Base-by-base conservation (phyloP, 2,888 invertebrate genomes). In the Tachina grossa region DNA sequence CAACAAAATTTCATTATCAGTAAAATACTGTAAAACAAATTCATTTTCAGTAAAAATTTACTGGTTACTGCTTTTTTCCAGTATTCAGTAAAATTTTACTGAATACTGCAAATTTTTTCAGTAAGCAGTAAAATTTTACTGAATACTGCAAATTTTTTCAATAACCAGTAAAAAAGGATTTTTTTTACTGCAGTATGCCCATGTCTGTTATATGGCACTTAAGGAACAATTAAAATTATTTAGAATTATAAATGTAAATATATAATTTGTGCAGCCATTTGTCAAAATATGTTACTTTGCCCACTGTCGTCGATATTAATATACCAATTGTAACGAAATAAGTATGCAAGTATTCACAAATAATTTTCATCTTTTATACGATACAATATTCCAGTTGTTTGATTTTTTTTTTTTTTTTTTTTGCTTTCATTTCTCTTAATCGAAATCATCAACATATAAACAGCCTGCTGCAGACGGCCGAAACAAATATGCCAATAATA, bases 401-500 rank as follows among this genome's bases (percentile, higher is more conserved):
- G 6, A 16, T 53, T 53, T 16, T 4, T 53, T 55, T n/a, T 41
- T 31, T 13, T 41, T 51, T 63, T 51, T 1, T 2, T 22, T 22
- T 22, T 22, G 22, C 22, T 22, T 22, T 22, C 22, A 2, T 22
- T 16, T 16, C 59, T n/a, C 19, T 68, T 19, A 31, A 31, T 61
- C 69, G 63, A 72, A 80, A 80, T 63, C 61, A 57, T 59, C 45
- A 57, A 31, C 72, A 43, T 55, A 6, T n/a, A 53, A 22, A n/a
- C 31, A 68, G 39, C 43, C 71, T 65, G 47, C 41, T 63, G 41
- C 45, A 78, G 78, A 78, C 57, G 45, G n/a, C 49, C 49, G 22
- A 45, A 71, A 63, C 71, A 79, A 71, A 69, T n/a, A n/a, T 63
- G 79, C 51, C 79, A 63, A 71, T 79, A 71, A 71, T 63, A 71